Evolutionary conservation across 2,888 invertebrate genomes (phyloP).

Genomic region (Plagiodera versicolora): DNA sequence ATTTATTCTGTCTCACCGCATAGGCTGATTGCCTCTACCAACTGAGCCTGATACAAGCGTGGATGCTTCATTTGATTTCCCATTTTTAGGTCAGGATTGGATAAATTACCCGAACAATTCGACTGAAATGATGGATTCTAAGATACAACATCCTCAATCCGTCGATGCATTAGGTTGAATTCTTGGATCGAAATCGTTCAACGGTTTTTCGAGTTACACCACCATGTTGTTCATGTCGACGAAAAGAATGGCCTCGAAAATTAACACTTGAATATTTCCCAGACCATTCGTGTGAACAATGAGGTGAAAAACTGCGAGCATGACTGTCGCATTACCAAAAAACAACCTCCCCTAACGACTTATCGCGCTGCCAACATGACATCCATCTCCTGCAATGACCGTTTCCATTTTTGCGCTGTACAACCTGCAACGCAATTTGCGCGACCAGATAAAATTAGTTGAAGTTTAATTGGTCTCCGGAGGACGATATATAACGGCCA

Average conservation of each 20-base stretch:
- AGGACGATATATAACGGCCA: slow-evolving; percentile 41
- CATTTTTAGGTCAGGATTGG: neutral
- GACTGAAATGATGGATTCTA: neutral
- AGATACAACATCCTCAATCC: neutral
- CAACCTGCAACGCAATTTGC: slow-evolving; percentile 34
- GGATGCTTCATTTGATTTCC: neutral
- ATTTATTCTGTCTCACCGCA: slow-evolving; percentile 26
- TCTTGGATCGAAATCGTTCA: too few relatives aligned
- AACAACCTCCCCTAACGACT: slow-evolving; percentile 13
- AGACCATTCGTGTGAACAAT: neutral
- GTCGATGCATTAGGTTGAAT: too few relatives aligned
- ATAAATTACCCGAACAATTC: neutral
- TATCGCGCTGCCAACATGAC: neutral
- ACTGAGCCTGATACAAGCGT: slow-evolving; percentile 3
- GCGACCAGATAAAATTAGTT: slow-evolving; percentile 43
- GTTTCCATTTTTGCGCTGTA: slow-evolving; percentile 29
- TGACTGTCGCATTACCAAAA: neutral
- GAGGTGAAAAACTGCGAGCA: neutral
- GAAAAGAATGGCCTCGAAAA: too few relatives aligned
- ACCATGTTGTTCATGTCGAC: too few relatives aligned
- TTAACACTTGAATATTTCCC: neutral
- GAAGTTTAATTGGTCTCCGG: slow-evolving; percentile 43
- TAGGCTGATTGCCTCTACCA: slow-evolving; percentile 18
- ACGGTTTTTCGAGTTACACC: too few relatives aligned
- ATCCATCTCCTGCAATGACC: slow-evolving; percentile 20